Evolutionary conservation across 2,113 vertebrate species (phyloP).

Genomic region (Lophura nycthemera): DNA sequence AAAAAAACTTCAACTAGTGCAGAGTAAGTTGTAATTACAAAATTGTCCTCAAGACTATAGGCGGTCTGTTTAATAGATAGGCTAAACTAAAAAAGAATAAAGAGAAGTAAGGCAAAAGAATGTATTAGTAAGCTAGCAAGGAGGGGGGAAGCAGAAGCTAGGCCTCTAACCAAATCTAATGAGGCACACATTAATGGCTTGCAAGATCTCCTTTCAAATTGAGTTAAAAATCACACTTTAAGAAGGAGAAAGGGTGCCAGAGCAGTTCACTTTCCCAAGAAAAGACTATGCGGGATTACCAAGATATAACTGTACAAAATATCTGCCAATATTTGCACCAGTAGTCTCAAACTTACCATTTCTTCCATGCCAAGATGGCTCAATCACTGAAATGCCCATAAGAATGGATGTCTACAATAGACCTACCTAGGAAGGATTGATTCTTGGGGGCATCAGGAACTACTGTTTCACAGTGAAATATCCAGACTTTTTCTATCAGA

Average conservation of each 20-base stretch:
- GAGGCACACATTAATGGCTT: not conserved
- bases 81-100: not conserved
- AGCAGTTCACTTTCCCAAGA: not conserved
- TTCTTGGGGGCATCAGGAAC: not conserved
- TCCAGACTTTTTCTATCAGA: not conserved
- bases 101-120: not conserved
- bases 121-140: not conserved
- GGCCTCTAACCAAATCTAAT: not conserved
- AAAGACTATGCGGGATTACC: not conserved
- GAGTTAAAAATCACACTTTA: not conserved
- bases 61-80: not conserved
- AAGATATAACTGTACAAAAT: not conserved
- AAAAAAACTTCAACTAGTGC: not conserved
- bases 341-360: not conserved
- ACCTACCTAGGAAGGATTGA: not conserved
- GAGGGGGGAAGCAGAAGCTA: not conserved
- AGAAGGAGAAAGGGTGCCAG: not conserved
- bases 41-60: rapidly evolving
- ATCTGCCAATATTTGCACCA: not conserved
- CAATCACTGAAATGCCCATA: not conserved
- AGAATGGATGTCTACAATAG: not conserved
- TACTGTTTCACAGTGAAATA: not conserved
- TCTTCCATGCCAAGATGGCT: not conserved
- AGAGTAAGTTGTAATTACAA: not conserved
- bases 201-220: too few species aligned